Evolutionary conservation across 2,113 vertebrate species (phyloP), one percentile per base, ranked within the genome.

Genomic region (Hypanus sabinus): DNA sequence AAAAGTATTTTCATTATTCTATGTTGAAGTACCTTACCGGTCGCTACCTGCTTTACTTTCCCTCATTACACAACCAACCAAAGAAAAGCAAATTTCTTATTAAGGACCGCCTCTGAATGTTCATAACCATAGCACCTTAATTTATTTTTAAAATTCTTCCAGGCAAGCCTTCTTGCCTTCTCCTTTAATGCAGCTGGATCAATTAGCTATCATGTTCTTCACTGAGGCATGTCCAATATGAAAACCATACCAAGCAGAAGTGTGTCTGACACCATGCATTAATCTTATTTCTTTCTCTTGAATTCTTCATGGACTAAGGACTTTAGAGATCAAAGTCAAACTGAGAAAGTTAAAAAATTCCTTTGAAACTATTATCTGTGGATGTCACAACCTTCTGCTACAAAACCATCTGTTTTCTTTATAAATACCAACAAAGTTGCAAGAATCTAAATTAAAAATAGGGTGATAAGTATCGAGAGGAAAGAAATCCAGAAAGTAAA

Each of bases 181-280:
- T 90, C 16, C 85, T 65, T 90, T 90, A 90, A 90, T 65, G 85
- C 85, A 90, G 85, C n/a, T 65, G 60, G 60, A 90, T 90, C 85
- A 90, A 90, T 68, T 65, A 68, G 33, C 85, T 90, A 88, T 88
- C 85, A n/a, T 65, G 60, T 90, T 90, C 60, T 68, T 90, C n/a
- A n/a, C n/a, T 65, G 85, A 90, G 30, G 85, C 85, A 68, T 90
- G 85, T 90, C 85, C 85, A 90, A 90, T 90, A 90, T 90, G 60
- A 90, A 90, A 90, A 90, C 85, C 60, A 90, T 90, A 90, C 85
- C 60, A n/a, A 90, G 85, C 85, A 68, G 85, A 90, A 90, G 85
- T 90, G 57, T 65, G n/a, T 90, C 85, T 90, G 85, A 90, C 85
- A 90, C 62, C 85, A 60, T 65, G 60, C 85, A 90, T 90, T 90